A percentile compares a stretch with the other conserved stretches of the same genome.
phyloP scores from a whole-genome alignment of 2,797 vertebrate species.

The Microctenopoma lineatum region DNA sequence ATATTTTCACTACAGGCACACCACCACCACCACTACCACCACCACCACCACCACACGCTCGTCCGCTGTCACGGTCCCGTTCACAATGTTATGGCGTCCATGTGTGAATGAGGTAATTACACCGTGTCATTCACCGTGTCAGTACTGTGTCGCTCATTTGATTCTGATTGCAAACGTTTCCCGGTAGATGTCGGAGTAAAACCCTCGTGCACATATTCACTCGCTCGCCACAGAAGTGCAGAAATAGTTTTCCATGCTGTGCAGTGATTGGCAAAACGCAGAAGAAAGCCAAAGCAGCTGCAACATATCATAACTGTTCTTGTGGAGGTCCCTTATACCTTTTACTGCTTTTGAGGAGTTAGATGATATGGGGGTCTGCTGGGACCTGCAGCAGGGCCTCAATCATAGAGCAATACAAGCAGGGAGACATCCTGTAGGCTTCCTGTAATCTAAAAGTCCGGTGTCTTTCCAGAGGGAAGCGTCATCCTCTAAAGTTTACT shows the following conservation, averaged over 20 bases:
- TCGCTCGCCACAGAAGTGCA: constrained; percentile 2
- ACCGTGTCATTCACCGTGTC: constrained; percentile 45
- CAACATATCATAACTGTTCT: constrained; percentile 39
- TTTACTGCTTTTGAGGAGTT: constrained; percentile 43
- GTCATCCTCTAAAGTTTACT: constrained; percentile 39
- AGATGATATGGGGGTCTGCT: constrained; percentile 38
- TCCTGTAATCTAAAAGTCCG: constrained; percentile 36
- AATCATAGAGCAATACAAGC: constrained; percentile 32
- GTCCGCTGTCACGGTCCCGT: constrained; percentile 35
- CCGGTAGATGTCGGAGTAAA: constrained; percentile 29
- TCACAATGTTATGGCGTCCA: constrained; percentile 66
- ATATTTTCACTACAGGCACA: constrained; percentile 34
- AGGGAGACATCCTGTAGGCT: constrained; percentile 24
- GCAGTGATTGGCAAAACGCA: constrained; percentile 10
- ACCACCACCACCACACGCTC: constrained; percentile 28
- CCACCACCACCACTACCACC: constrained; percentile 17
- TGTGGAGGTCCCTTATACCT: constrained; percentile 7
- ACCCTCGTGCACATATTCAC: constrained; percentile 1
- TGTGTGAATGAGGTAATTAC: constrained; percentile 79
- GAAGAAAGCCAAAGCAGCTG: constrained; percentile 39
- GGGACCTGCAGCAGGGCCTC: constrained; percentile 28
- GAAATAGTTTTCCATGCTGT: not conserved
- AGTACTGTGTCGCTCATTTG: constrained; percentile 49
- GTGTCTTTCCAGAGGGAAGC: constrained; percentile 36
- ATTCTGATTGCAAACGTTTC: constrained; percentile 44